Evolutionary conservation across 2,888 invertebrate genomes (phyloP).

Genomic region (Erynnis tages): DNA sequence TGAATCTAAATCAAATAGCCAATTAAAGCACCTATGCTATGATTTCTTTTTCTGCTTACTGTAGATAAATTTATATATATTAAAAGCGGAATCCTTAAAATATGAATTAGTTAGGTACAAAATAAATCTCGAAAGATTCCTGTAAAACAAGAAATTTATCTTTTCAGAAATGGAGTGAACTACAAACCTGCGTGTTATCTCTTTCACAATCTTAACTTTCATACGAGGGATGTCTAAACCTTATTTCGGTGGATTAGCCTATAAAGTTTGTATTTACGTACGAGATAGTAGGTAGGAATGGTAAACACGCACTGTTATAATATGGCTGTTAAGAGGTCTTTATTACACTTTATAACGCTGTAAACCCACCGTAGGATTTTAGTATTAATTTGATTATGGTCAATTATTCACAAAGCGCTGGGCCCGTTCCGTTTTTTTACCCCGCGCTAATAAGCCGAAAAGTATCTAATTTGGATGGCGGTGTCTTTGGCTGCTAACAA

Average conservation of each 20-base stretch:
- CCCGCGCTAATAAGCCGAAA: conserved; percentile 77
- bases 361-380: conserved; percentile 81
- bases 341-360: conserved; percentile 78
- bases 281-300: conserved; percentile 34
- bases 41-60: too few relatives aligned
- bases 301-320: conserved; percentile 61
- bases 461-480: conserved; percentile 78
- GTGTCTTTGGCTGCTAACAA: conserved; percentile 77
- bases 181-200: conserved; percentile 18
- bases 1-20: too few relatives aligned
- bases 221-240: conserved; percentile 20
- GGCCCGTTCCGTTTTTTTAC: conserved; percentile 68
- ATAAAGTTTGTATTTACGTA: conserved; percentile 28
- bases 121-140: background rate
- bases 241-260: conserved; percentile 28
- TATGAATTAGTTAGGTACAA: background rate
- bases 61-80: too few relatives aligned
- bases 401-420: conserved; percentile 79
- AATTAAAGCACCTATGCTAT: too few relatives aligned
- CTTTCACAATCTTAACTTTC: conserved; percentile 25
- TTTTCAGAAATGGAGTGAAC: background rate
- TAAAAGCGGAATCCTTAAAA: too few relatives aligned
- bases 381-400: conserved; percentile 81
- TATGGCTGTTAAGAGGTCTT: conserved; percentile 71
- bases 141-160: conserved; percentile 2